Conservation (phyloP, 2,113 vertebrate species). For the Holacanthus passer region DNA sequence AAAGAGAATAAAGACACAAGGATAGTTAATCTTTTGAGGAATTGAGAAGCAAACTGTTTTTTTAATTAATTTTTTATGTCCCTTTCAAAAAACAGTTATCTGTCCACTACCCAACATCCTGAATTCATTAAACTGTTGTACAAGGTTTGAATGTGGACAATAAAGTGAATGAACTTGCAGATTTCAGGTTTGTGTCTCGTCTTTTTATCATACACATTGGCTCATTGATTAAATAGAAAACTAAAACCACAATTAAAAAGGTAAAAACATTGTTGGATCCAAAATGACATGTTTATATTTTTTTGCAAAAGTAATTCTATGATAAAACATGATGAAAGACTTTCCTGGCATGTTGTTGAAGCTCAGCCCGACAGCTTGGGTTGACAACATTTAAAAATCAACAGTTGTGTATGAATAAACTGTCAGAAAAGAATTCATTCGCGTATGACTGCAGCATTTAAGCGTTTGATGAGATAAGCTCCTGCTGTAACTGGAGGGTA, state of each 20-base stretch:
- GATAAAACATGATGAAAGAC: background rate
- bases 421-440: slow-evolving; percentile 4
- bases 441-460: slow-evolving; percentile 59
- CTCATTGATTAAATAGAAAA: background rate
- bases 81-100: background rate
- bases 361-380: background rate
- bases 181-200: background rate
- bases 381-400: too few species aligned
- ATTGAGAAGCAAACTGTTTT: background rate
- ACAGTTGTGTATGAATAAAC: too few species aligned
- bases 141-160: slow-evolving; percentile 56
- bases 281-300: background rate
- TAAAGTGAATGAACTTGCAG: slow-evolving; percentile 64
- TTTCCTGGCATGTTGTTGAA: background rate
- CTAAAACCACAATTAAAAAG: background rate
- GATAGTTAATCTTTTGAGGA: background rate
- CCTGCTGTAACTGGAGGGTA: slow-evolving; percentile 72
- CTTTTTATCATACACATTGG: background rate
- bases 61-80: background rate
- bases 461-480: slow-evolving; percentile 49
- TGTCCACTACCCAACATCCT: background rate
- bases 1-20: background rate
- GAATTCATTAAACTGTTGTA: slow-evolving; percentile 21
- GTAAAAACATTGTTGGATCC: background rate
- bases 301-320: too few species aligned